These are phyloP conservation scores for Chromis chromis DNA, from an alignment of 2,797 vertebrate species.

Conservation along the genomic window DNA sequence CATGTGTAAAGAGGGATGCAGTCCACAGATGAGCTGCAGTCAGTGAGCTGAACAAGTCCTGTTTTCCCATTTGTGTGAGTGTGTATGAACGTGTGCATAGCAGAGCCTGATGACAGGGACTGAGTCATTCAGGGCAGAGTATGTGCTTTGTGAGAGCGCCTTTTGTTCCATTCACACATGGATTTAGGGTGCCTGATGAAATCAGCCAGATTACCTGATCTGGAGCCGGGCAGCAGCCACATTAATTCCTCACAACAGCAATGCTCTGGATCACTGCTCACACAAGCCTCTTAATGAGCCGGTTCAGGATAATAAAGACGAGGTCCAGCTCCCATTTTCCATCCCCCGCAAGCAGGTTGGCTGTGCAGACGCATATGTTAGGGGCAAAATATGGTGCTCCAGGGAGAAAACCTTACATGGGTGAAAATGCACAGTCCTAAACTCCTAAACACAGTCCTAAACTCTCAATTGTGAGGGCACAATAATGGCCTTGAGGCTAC, in stretches of 20 bases:
- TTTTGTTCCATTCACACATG: conserved; percentile 76
- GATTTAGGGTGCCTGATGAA: conserved; percentile 61
- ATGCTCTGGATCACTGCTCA: conserved; percentile 60
- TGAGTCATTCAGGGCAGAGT: conserved; percentile 74
- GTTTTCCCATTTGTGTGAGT: conserved; percentile 54
- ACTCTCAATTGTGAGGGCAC: conserved; percentile 46
- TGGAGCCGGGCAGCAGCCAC: conserved; percentile 48
- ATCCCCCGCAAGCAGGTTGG: conserved; percentile 54
- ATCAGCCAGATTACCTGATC: conserved; percentile 66
- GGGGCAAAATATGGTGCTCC: conserved; percentile 65
- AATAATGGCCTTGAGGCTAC: conserved; percentile 47
- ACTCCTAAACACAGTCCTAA: conserved; percentile 46
- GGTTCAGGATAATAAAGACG: conserved; percentile 57
- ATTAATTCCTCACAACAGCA: conserved; percentile 77
- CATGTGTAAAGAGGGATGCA: conserved; percentile 65
- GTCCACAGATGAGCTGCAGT: conserved; percentile 58
- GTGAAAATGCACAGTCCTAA: conserved; percentile 63
- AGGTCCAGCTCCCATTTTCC: conserved; percentile 77
- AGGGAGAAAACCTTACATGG: conserved; percentile 52
- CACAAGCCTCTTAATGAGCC: conserved; percentile 67
- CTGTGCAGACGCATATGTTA: conserved; percentile 81
- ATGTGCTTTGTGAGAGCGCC: conserved; percentile 65
- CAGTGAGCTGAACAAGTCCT: conserved; percentile 53
- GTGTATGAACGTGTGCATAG: conserved; percentile 35
- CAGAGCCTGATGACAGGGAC: conserved; percentile 64